A percentile compares a stretch with the other conserved stretches of the same genome.
phyloP scores from a whole-genome alignment of 2,888 invertebrate species.

The Andrena fulva region DNA sequence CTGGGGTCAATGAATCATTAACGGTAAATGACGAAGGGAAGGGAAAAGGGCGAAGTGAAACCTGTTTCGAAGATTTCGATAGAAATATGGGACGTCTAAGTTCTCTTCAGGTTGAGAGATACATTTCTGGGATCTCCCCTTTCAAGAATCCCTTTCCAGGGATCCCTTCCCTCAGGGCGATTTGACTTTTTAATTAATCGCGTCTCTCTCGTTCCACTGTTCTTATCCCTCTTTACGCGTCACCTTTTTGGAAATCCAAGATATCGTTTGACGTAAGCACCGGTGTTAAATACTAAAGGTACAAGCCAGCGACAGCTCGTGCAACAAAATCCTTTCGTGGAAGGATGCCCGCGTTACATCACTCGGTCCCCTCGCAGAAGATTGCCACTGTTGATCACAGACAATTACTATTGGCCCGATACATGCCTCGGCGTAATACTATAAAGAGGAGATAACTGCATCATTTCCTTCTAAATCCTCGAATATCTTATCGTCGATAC shows the following conservation, averaged over 20 bases:
- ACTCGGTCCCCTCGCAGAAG: not conserved
- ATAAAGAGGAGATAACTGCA: not conserved
- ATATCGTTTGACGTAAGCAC: conserved; percentile 39
- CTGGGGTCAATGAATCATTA: conserved; percentile 32
- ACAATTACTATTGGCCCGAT: too few species aligned
- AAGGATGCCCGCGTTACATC: not conserved
- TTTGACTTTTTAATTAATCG: not conserved
- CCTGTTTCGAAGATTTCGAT: not conserved
- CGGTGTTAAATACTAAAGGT: conserved; percentile 19
- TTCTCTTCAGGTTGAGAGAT: not conserved
- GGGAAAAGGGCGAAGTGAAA: not conserved
- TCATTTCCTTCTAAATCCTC: not conserved
- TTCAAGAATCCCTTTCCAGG: not conserved
- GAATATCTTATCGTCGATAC: not conserved
- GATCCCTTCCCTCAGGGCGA: not conserved
- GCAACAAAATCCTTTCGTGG: conserved; percentile 11
- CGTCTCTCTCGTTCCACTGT: not conserved
- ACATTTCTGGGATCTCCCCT: not conserved
- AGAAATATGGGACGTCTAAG: not conserved
- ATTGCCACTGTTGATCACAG: too few species aligned
- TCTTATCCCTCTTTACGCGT: not conserved
- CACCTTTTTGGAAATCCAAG: not conserved
- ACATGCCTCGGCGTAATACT: not conserved
- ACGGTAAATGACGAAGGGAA: not conserved
- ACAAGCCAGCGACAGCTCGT: not conserved